Evolutionary conservation across 2,113 vertebrate species (phyloP), one percentile per base, ranked within the genome.

Genomic region (Oncorhynchus keta): DNA sequence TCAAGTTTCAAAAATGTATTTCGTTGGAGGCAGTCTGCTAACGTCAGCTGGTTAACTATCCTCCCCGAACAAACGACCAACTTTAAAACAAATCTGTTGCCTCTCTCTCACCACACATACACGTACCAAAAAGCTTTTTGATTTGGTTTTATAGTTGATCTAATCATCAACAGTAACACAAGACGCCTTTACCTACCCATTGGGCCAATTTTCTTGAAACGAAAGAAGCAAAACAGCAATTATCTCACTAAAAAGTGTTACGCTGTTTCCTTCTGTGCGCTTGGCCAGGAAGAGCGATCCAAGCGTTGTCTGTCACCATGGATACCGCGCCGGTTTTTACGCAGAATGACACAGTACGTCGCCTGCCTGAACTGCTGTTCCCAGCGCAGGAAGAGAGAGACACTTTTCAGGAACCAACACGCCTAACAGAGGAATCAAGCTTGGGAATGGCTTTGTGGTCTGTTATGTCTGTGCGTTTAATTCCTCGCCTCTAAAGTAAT

Each of bases 181-280:
- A 59, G 0, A 59, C 64, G 51, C 1, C 0, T 79, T 67, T 68
- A 92, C 91, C 22, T 88, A 92, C 92, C 90, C 88, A 91, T 90
- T 69, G 7, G 75, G 16, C 16, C 14, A 7, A 24, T 66, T 14
- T 48, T 57, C 16, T 35, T 3, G 26, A 5, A 62, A 8, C 5
- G 12, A 70, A 22, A 48, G 24, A 5, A 7, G 1, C 71, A 49
- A 73, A 66, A 73, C 35, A 20, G 1, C 4, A 62, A n/a, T n/a
- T 28, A 66, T 26, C 0, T 39, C 16, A 7, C 13, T n/a, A 45
- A 45, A 45, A 45, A 45, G 18, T 48, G n/a, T 30, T 32, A n/a
- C 22, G 61, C 11, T 66, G 24, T 28, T 39, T 57, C 24, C 6
- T 49, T 68, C 1, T 16, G 8, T 55, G 35, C 13, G 62, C 20